Evolutionary conservation across 1,140 invertebrate genomes (phyloP).

Genomic region (Formica exsecta): DNA sequence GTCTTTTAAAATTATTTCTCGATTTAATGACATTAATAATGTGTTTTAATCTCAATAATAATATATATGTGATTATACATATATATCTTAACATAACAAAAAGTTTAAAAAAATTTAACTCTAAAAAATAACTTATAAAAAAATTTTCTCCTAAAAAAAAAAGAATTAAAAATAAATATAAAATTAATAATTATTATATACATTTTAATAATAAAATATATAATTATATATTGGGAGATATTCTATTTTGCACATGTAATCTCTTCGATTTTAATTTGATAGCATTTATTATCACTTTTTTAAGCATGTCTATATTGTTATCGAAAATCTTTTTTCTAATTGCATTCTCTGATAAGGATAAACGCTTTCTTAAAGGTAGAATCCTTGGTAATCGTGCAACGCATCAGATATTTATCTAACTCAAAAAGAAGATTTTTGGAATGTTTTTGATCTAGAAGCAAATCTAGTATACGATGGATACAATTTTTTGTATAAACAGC

Average conservation of each 20-base stretch:
- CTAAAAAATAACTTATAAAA: too few relatives aligned
- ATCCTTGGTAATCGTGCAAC: neutral
- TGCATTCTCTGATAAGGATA: neutral
- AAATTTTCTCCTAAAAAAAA: too few relatives aligned
- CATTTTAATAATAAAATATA: neutral
- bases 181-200: too few relatives aligned
- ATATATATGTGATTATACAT: too few relatives aligned
- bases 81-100: neutral
- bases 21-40: neutral
- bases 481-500: slow-evolving; percentile 54
- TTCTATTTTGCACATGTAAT: neutral
- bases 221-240: neutral
- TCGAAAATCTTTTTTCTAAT: neutral
- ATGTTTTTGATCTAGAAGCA: neutral
- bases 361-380: neutral
- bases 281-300: neutral
- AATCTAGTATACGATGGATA: slow-evolving; percentile 40
- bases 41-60: neutral
- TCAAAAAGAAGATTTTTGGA: neutral
- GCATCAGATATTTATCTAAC: slow-evolving; percentile 8
- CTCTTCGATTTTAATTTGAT: slow-evolving; percentile 10
- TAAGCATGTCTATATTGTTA: neutral
- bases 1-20: neutral
- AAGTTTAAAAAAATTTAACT: too few relatives aligned
- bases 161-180: too few relatives aligned